These are phyloP conservation scores for Mystacornis crossleyi DNA, from an alignment of 2,113 vertebrate genomes.

Conservation along the genomic window DNA sequence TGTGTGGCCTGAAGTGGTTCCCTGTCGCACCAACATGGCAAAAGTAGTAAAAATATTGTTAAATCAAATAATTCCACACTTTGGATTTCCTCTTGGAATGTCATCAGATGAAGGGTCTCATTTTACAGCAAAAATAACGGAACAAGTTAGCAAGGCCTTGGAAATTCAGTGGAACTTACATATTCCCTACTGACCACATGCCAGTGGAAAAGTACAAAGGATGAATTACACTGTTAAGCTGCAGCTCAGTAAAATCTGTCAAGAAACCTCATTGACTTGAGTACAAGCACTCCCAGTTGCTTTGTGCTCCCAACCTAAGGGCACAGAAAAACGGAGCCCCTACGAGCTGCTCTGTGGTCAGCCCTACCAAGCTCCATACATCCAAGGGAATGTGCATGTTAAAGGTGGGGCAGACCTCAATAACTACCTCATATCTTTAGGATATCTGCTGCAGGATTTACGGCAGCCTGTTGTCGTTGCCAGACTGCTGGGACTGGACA, in stretches of 20 bases:
- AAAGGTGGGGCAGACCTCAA: not conserved
- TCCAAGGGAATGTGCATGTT: not conserved
- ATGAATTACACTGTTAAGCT: not conserved
- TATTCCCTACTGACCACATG: not conserved
- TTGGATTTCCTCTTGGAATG: not conserved
- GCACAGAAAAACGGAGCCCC: not conserved
- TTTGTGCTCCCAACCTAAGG: not conserved
- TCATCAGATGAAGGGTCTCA: too few species aligned
- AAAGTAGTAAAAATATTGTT: not conserved
- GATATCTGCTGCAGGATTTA: not conserved
- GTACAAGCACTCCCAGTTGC: not conserved
- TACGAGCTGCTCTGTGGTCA: not conserved
- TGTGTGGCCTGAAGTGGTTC: not conserved
- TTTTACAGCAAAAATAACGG: not conserved
- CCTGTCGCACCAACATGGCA: not conserved
- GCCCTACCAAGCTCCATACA: not conserved
- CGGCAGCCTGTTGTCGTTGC: accelerated
- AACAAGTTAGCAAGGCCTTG: not conserved
- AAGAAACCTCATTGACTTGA: not conserved
- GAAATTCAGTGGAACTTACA: not conserved
- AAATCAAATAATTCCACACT: not conserved
- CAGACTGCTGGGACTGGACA: not conserved
- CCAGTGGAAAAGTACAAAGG: not conserved
- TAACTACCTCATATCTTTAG: not conserved
- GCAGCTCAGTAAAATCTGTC: not conserved